phyloP scores from a whole-genome alignment of 2,888 invertebrate genomes.

The Aphrophora alni region DNA sequence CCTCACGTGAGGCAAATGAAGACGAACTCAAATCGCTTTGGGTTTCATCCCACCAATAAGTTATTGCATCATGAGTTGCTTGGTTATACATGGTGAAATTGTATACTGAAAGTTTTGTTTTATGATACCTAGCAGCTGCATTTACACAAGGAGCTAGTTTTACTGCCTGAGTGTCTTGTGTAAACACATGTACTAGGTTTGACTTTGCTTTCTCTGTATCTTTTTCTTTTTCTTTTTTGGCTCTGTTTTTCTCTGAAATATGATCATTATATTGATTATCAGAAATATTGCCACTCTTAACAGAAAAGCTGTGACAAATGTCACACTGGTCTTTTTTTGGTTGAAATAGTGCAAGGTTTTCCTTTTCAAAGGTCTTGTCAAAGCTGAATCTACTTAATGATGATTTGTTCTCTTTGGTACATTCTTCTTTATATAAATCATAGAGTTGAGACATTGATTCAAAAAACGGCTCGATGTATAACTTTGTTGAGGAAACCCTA shows the following conservation, averaged over 20 bases:
- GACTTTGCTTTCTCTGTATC: constrained; percentile 3
- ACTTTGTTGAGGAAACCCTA: constrained; percentile 19
- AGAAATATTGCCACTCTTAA: neutral
- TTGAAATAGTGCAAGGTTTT: constrained; percentile 15
- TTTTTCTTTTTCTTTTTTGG: constrained; percentile 11
- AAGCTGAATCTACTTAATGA: constrained; percentile 11
- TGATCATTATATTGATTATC: constrained; percentile 10
- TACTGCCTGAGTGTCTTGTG: constrained; percentile 20
- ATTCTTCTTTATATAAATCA: neutral
- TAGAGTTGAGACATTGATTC: constrained; percentile 12
- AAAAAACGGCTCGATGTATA: constrained; percentile 15
- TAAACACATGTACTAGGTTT: neutral
- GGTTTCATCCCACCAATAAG: constrained; percentile 31
- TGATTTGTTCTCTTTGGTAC: neutral
- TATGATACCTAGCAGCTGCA: constrained; percentile 4
- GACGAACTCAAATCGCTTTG: constrained; percentile 22
- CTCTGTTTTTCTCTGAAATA: constrained; percentile 3
- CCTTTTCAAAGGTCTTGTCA: constrained; percentile 12
- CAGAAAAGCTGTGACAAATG: neutral
- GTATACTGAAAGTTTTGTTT: constrained; percentile 18
- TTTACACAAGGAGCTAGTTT: constrained; percentile 16
- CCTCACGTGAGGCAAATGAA: constrained; percentile 13
- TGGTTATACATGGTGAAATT: constrained; percentile 26
- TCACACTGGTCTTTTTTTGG: constrained; percentile 3
- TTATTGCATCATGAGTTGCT: constrained; percentile 7